Percentiles rank a stretch among this genome's conserved stretches.
Evolutionary conservation across 2,797 vertebrate species (phyloP).

Genomic region (Fistularia commersonii): DNA sequence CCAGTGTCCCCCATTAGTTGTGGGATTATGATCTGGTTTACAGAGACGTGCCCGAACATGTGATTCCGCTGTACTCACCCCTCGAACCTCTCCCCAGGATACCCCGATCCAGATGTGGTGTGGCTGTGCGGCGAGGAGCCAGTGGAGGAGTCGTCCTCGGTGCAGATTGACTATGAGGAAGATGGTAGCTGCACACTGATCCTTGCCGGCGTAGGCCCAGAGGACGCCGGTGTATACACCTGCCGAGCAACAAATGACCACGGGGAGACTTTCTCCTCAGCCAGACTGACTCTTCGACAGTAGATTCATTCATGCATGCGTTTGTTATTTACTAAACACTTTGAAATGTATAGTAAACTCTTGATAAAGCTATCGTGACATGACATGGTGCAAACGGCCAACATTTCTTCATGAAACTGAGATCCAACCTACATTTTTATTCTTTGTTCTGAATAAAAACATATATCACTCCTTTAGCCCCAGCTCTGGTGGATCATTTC

Average conservation of each 20-base stretch:
- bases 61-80: too few relatives aligned
- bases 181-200: slow-evolving; percentile 74
- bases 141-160: slow-evolving; percentile 56
- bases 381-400: too few relatives aligned
- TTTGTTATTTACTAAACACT: not conserved
- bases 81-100: slow-evolving; percentile 57
- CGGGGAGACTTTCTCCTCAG: slow-evolving; percentile 63
- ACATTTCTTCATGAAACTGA: too few relatives aligned
- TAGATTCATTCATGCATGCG: slow-evolving; percentile 11
- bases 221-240: slow-evolving; percentile 66
- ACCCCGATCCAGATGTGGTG: slow-evolving; percentile 80
- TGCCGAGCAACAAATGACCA: slow-evolving; percentile 73
- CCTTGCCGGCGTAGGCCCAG: slow-evolving; percentile 39
- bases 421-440: too few relatives aligned
- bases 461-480: too few relatives aligned
- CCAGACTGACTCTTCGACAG: slow-evolving; percentile 49
- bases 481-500: too few relatives aligned
- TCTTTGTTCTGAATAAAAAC: too few relatives aligned
- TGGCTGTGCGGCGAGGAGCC: slow-evolving; percentile 73
- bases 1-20: too few relatives aligned
- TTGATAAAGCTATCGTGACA: too few relatives aligned
- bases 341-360: too few relatives aligned
- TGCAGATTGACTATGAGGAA: slow-evolving; percentile 77
- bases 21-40: too few relatives aligned
- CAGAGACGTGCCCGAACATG: too few relatives aligned